Conservation (phyloP, 1,140 invertebrate genomes). For the Drosophila takahashii region DNA sequence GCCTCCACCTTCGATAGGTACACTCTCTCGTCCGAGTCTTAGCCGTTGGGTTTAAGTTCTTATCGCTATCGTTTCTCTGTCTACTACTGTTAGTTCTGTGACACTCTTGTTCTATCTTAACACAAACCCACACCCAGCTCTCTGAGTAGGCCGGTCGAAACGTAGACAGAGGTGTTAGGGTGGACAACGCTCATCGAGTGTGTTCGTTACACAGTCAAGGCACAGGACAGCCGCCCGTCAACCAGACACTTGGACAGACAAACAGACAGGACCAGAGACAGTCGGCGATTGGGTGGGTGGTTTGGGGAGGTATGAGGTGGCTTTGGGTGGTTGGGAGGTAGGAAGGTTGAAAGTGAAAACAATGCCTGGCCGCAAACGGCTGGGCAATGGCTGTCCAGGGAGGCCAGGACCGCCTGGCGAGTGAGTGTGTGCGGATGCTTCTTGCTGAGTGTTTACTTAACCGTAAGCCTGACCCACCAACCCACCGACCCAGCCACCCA, state of each 20-base stretch:
- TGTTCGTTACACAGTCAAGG: too few relatives aligned
- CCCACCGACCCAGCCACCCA: conserved; percentile 6
- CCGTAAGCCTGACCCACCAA: conserved; percentile 65
- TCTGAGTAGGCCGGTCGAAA: too few relatives aligned
- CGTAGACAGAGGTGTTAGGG: too few relatives aligned
- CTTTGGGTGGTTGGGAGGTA: background rate
- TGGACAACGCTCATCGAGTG: too few relatives aligned
- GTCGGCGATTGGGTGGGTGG: conserved; percentile 14
- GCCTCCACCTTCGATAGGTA: too few relatives aligned
- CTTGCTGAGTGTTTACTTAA: conserved; percentile 77
- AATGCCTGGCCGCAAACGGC: conserved; percentile 69
- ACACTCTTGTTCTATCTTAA: too few relatives aligned
- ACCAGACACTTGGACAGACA: conserved; percentile 47
- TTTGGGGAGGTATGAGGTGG: background rate
- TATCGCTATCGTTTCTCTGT: too few relatives aligned
- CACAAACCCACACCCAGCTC: too few relatives aligned
- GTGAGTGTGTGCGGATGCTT: conserved; percentile 53
- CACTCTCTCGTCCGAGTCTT: too few relatives aligned
- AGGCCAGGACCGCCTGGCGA: conserved; percentile 51
- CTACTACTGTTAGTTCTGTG: too few relatives aligned
- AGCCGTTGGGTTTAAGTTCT: too few relatives aligned
- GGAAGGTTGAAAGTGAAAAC: conserved; percentile 67
- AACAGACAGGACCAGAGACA: conserved; percentile 45
- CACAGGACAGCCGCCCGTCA: conserved; percentile 57
- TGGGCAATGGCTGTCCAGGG: conserved; percentile 66